phyloP scores from a whole-genome alignment of 2,797 vertebrate species.

The Dermochelys coriacea region DNA sequence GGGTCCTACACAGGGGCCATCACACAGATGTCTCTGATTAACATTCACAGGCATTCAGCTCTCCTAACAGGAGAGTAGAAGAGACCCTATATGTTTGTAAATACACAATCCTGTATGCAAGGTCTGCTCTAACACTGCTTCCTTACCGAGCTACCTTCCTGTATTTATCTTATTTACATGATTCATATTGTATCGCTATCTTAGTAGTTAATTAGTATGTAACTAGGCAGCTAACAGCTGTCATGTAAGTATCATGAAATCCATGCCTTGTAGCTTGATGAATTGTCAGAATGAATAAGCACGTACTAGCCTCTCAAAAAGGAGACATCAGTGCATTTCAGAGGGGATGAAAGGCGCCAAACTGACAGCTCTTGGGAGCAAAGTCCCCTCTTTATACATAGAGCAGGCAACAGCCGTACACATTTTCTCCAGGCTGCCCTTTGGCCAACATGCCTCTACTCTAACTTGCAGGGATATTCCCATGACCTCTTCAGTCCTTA shows the following conservation, averaged over 20 bases:
- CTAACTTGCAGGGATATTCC: background rate
- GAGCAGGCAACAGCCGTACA: background rate
- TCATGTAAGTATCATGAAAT: rapidly evolving
- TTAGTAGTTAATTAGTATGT: background rate
- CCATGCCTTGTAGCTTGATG: background rate
- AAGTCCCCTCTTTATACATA: background rate
- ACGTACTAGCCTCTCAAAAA: background rate
- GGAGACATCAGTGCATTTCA: background rate
- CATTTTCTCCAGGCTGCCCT: background rate
- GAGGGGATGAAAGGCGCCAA: background rate
- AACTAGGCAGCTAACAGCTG: background rate
- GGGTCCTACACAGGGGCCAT: background rate
- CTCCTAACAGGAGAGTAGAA: rapidly evolving
- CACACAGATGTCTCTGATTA: background rate
- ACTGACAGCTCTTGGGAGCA: background rate
- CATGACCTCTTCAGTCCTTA: background rate
- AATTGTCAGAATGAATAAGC: background rate
- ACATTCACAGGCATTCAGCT: background rate
- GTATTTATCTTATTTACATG: background rate
- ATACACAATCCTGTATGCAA: background rate
- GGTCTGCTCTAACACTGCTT: rapidly evolving
- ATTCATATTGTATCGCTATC: rapidly evolving
- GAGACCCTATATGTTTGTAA: rapidly evolving
- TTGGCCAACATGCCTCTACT: background rate
- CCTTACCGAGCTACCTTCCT: rapidly evolving